These are phyloP conservation scores for Aphelenchoides besseyi DNA, from an alignment of 1,140 invertebrate genomes.

Conservation along the genomic window DNA sequence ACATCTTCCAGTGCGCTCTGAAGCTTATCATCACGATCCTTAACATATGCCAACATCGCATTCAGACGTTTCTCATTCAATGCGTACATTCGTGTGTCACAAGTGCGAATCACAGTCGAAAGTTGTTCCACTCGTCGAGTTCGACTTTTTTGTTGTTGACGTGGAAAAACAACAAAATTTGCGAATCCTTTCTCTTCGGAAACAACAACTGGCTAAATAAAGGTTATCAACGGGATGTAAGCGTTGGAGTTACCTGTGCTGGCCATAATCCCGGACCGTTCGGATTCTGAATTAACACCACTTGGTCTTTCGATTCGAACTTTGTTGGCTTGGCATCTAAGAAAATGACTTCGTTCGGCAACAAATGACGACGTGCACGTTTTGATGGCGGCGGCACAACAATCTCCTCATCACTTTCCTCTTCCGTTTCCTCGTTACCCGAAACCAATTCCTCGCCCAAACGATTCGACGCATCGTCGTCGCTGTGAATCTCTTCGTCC, in stretches of 20 bases:
- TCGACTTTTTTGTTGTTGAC: neutral
- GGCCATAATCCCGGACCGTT: neutral
- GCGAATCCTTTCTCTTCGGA: neutral
- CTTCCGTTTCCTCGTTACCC: neutral
- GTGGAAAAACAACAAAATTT: neutral
- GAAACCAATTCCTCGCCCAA: neutral
- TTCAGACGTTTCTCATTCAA: neutral
- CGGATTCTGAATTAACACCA: neutral
- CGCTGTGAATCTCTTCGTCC: neutral
- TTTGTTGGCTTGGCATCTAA: neutral
- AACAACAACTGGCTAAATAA: neutral
- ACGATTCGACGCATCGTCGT: neutral
- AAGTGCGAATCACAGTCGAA: neutral
- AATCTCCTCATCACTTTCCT: neutral
- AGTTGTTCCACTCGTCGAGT: neutral
- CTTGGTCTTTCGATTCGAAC: neutral
- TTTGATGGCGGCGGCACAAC: neutral
- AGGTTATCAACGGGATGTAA: no score
- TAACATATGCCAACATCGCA: neutral
- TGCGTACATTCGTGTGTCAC: neutral
- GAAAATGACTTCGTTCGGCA: neutral
- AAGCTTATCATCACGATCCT: neutral
- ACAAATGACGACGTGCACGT: neutral
- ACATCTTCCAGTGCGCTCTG: neutral
- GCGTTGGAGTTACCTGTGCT: neutral